Evolutionary conservation across 1,140 invertebrate genomes (phyloP).

Genomic region (Micrasema longulum): DNA sequence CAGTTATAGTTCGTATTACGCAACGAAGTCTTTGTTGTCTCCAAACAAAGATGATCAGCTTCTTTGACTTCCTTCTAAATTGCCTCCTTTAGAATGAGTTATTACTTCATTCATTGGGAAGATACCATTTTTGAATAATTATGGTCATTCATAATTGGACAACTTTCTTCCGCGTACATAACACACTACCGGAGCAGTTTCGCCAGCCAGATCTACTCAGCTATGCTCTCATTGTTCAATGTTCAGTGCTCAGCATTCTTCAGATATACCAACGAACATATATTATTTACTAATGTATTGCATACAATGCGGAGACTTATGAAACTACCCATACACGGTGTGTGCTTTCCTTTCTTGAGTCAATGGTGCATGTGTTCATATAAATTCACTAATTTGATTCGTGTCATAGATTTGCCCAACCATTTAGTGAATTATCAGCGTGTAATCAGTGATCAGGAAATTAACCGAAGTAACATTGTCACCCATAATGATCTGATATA

Average conservation of each 20-base stretch:
- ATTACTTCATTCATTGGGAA: conserved; percentile 23
- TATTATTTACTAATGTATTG: too few species aligned
- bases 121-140: conserved; percentile 9
- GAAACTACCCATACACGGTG: neutral
- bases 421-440: neutral
- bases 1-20: neutral
- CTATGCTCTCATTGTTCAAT: conserved; percentile 11
- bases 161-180: conserved; percentile 16
- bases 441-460: too few species aligned
- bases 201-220: conserved; percentile 3
- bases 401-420: neutral
- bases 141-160: conserved; percentile 6
- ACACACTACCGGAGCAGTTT: neutral
- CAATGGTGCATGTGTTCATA: conserved; percentile 13
- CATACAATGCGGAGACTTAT: neutral
- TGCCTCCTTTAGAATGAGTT: neutral
- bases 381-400: neutral
- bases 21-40: conserved; percentile 16
- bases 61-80: conserved; percentile 14
- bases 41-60: conserved; percentile 7
- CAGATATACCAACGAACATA: too few species aligned
- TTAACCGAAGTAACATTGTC: too few species aligned
- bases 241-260: conserved; percentile 1
- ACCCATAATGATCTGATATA: too few species aligned
- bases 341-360: conserved; percentile 13